Base-by-base conservation (phyloP, 2,888 invertebrate genomes). In the Ochropacha duplaris region DNA sequence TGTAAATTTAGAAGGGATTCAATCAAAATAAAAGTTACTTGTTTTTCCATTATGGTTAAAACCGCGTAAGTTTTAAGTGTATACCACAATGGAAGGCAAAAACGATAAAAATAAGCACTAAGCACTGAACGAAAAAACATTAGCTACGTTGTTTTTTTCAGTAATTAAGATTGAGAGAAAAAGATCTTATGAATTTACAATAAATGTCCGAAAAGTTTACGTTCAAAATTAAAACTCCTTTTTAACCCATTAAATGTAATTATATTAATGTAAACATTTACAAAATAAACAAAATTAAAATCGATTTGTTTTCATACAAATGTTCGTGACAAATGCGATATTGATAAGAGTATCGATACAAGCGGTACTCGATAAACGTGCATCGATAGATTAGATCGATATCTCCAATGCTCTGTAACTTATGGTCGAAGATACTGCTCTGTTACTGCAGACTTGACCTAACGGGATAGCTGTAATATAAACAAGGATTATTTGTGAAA, bases 301-400 rank as follows among this genome's bases (percentile, higher is more conserved):
- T 22, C 65, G 68, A 71, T 74, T 71, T 71, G 68, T 71, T 69
- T 66, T 62, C 62, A 64, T 79, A 73, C 66, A 69, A 73, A 69
- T 75, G 72, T 79, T 89, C 90, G 90, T 90, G 90, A 91, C 90
- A 90, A 90, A 90, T 88, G 83, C 82, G 61, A 72, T 76, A 84
- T 84, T 84, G 87, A 87, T 87, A 87, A 78, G 66, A 68, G 72
- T 79, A 86, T 85, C 83, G 86, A 84, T 84, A 85, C 81, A 79
- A 81, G 77, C 76, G 73, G 72, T 80, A 78, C 76, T 84, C 84
- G 87, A 87, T 87, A 87, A 86, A 87, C 86, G 83, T 85, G 84
- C 76, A 86, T 83, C 86, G 84, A 86, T 81, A 85, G 87, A 88
- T 88, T 81, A 87, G 88, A 90, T 90, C 86, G 82, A 82, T 87